Conservation (phyloP, 2,888 invertebrate genomes). For the Acrobasis repandana region DNA sequence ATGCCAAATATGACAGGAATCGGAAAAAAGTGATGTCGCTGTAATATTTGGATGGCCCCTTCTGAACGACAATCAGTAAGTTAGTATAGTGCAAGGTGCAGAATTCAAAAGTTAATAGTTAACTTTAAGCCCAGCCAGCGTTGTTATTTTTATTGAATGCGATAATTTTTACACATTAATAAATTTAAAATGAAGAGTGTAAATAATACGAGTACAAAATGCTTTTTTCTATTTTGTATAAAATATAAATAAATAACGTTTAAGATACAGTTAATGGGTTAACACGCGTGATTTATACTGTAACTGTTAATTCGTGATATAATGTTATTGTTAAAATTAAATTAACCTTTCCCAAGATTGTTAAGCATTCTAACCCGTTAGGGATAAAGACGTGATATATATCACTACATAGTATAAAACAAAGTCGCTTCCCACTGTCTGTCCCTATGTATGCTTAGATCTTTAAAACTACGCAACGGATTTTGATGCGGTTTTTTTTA, state of each 20-base stretch:
- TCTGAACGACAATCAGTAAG: not conserved
- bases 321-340: not conserved
- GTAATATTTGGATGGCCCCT: not conserved
- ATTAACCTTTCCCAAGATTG: not conserved
- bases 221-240: not conserved
- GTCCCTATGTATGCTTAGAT: too few species aligned
- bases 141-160: slow-evolving; percentile 20
- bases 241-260: not conserved
- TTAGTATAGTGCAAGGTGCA: not conserved
- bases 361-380: too few species aligned
- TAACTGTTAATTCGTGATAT: slow-evolving; percentile 24
- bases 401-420: too few species aligned
- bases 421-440: too few species aligned
- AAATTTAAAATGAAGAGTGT: not conserved
- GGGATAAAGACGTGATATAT: too few species aligned
- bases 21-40: too few species aligned
- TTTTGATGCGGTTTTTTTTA: too few species aligned
- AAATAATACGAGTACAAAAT: too few species aligned
- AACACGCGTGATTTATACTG: slow-evolving; percentile 33
- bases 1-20: too few species aligned
- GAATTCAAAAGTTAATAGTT: slow-evolving; percentile 13
- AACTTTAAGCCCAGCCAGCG: slow-evolving; percentile 3
- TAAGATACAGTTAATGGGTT: slow-evolving; percentile 20
- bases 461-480: too few species aligned
- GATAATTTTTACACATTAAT: slow-evolving; percentile 24